Base-by-base conservation (phyloP, 1,140 invertebrate genomes). In the Ostrea denselamellosa region DNA sequence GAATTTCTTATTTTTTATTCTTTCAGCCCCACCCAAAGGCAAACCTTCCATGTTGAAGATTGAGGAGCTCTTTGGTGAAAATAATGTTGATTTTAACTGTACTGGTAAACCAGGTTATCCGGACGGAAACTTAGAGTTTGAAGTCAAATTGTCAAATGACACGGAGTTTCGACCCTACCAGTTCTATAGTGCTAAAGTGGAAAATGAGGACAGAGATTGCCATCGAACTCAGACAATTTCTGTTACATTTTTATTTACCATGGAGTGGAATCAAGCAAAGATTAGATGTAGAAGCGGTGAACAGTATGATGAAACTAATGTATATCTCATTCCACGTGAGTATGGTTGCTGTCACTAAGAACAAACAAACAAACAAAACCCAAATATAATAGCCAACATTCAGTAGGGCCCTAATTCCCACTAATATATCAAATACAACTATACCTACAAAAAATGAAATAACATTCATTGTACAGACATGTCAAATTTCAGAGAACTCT, bases 71-170 rank as follows among this genome's bases (percentile, higher is more conserved):
- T 87, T 83, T n/a, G 86, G 86, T 17, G 86, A 87, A 56, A 83
- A 56, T 25, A 54, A 83, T 62, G 62, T 53, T n/a, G 77, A 68
- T 10, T 87, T 87, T n/a, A 87, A 82, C n/a, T 87, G 86, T 22
- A 68, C 86, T 62, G 86, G 86, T 44, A 87, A 83, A 44, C 86
- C 86, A n/a, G 86, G 86, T 44, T 87, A 87, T 51, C 86, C 86
- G 5, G 25, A 83, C n/a, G 86, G 86, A 22, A 65, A 87, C 28
- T 58, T 87, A 10, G 56, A 83, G 54, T 87, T 82, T 58, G 82
- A 87, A 65, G 81, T 87, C 34, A 87, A 83, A 51, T 65, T 87
- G 8, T 83, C 54, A 52, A 68, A 83, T 51, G 86, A 87, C 10
- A 62, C 77, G 10, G 56, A 82, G 19, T 87, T 87, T 28, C 77